A percentile compares a stretch with the other conserved stretches of the same genome.
Evolutionary conservation across 2,797 vertebrate genomes (phyloP).

Genomic region (Lophotriccus pileatus): DNA sequence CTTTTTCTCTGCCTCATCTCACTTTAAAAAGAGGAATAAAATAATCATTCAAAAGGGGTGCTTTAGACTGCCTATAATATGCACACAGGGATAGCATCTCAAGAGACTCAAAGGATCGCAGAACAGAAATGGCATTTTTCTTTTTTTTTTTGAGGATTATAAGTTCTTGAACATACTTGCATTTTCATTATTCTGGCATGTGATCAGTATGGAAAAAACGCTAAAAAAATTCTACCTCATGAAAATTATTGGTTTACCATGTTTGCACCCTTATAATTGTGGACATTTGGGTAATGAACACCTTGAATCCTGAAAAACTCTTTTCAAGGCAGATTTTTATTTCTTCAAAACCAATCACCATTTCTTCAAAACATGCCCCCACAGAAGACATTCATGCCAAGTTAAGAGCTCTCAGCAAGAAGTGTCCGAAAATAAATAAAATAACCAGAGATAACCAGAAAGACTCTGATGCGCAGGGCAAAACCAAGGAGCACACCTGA

Average conservation of each 20-base stretch:
- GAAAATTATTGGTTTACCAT: background rate
- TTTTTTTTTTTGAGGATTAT: background rate
- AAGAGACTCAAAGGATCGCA: background rate
- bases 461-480: background rate
- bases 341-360: background rate
- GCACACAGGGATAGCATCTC: background rate
- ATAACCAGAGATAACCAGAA: background rate
- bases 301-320: background rate
- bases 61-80: background rate
- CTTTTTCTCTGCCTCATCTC: background rate
- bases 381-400: background rate
- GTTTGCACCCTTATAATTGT: background rate
- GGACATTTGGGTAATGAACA: background rate
- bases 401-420: background rate
- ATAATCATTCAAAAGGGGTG: background rate
- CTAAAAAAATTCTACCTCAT: background rate
- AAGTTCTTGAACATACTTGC: background rate
- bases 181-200: background rate
- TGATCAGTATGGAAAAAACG: background rate
- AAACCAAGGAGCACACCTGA: background rate
- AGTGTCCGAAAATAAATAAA: background rate
- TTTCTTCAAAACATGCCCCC: background rate
- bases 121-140: background rate
- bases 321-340: background rate
- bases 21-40: slow-evolving; percentile 33